Evolutionary conservation across 2,888 invertebrate species (phyloP).

Genomic region (Anticlea derivata): DNA sequence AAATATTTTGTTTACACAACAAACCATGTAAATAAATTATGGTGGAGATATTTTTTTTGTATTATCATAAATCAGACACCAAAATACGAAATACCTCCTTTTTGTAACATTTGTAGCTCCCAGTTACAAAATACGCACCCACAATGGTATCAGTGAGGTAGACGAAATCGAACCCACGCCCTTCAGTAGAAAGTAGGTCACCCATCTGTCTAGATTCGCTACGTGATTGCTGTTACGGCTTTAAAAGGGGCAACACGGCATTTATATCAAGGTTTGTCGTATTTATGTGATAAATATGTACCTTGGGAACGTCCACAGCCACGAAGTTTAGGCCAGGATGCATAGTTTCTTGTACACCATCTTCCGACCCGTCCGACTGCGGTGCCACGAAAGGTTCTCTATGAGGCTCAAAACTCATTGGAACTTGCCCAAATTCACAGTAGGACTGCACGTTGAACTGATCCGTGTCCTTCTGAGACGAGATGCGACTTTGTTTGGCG

Average conservation of each 20-base stretch:
- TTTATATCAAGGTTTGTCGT: not conserved
- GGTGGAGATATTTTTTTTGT: too few relatives aligned
- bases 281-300: conserved; percentile 9
- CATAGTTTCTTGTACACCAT: conserved; percentile 9
- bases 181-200: conserved; percentile 21
- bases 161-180: conserved; percentile 20
- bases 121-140: not conserved
- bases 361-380: not conserved
- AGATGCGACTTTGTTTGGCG: conserved; percentile 50
- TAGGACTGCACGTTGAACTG: conserved; percentile 59
- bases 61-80: too few relatives aligned
- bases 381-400: conserved; percentile 2
- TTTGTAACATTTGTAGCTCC: too few relatives aligned
- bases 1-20: too few relatives aligned
- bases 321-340: conserved; percentile 8
- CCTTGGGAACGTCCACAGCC: conserved; percentile 24
- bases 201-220: not conserved
- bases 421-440: conserved; percentile 49
- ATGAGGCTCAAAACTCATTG: conserved; percentile 41
- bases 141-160: too few relatives aligned
- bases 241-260: too few relatives aligned
- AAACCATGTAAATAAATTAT: too few relatives aligned
- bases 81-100: too few relatives aligned
- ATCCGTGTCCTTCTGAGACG: conserved; percentile 40
- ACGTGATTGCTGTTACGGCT: too few relatives aligned